These are phyloP conservation scores for Ophraella communa DNA, from an alignment of 2,888 invertebrate genomes.

Conservation along the genomic window DNA sequence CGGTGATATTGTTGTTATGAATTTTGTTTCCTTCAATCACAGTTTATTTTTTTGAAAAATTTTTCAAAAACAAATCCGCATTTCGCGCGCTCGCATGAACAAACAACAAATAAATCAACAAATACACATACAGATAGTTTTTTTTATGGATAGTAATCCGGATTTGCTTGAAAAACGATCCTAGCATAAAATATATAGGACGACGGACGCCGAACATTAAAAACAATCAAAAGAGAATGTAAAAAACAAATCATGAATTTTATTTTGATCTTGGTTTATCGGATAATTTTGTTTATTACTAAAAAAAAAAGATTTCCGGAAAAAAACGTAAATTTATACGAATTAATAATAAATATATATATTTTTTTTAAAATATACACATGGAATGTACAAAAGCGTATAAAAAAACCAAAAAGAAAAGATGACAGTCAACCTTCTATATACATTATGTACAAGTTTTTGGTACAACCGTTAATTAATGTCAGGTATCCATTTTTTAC, in stretches of 20 bases:
- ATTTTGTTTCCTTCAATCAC: slow-evolving; percentile 46
- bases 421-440: slow-evolving; percentile 38
- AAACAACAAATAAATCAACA: slow-evolving; percentile 41
- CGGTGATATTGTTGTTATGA: slow-evolving; percentile 48
- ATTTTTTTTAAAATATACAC: slow-evolving; percentile 29
- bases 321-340: slow-evolving; percentile 3
- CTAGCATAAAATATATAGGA: slow-evolving; percentile 37
- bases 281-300: slow-evolving; percentile 10
- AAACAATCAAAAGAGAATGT: too few species aligned
- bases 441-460: slow-evolving; percentile 45
- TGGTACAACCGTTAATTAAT: slow-evolving; percentile 48
- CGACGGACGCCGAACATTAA: slow-evolving; percentile 13
- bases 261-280: too few species aligned
- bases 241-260: too few species aligned
- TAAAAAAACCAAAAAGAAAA: slow-evolving; percentile 38
- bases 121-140: slow-evolving; percentile 42
- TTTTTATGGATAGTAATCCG: slow-evolving; percentile 35
- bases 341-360: slow-evolving; percentile 40
- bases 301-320: background rate
- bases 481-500: slow-evolving; percentile 47
- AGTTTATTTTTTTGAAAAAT: slow-evolving; percentile 47
- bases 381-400: slow-evolving; percentile 38
- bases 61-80: slow-evolving; percentile 47
- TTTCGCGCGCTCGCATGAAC: slow-evolving; percentile 26
- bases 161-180: slow-evolving; percentile 46